Evolutionary conservation across 2,888 invertebrate genomes (phyloP).

Genomic region (Sussaba pulchella): DNA sequence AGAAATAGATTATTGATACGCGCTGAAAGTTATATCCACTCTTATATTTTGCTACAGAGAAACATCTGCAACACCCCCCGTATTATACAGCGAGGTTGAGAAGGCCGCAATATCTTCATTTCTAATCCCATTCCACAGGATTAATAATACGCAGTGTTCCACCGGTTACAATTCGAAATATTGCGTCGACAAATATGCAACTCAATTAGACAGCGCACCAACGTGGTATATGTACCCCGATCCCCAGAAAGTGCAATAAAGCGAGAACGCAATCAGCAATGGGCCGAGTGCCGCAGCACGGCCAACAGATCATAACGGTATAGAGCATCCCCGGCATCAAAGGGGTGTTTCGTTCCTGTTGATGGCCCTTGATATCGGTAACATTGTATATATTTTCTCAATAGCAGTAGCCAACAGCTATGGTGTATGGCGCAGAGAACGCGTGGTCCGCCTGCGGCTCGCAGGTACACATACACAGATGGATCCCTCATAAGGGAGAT

Average conservation of each 20-base stretch:
- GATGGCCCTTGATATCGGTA: constrained; percentile 77
- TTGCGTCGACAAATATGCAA: constrained; percentile 57
- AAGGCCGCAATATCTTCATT: constrained; percentile 11
- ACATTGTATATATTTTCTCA: constrained; percentile 81
- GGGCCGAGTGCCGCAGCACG: constrained; percentile 50
- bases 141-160: constrained; percentile 36
- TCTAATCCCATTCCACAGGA: not conserved
- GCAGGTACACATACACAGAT: constrained; percentile 68
- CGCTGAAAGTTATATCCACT: not conserved
- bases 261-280: constrained; percentile 66
- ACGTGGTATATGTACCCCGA: constrained; percentile 26
- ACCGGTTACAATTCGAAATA: constrained; percentile 41
- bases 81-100: constrained; percentile 5
- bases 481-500: constrained; percentile 82
- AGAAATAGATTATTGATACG: too few relatives aligned
- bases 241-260: constrained; percentile 58
- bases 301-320: constrained; percentile 66
- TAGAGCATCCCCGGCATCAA: constrained; percentile 67
- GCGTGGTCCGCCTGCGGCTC: constrained; percentile 68
- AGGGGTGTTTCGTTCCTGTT: constrained; percentile 71
- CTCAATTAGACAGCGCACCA: constrained; percentile 65
- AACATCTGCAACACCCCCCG: not conserved
- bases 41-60: not conserved
- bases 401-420: constrained; percentile 69
- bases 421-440: constrained; percentile 54